Evolutionary conservation across 2,113 vertebrate species (phyloP), one percentile per base, ranked within the genome.

Genomic region (Nibea coibor): DNA sequence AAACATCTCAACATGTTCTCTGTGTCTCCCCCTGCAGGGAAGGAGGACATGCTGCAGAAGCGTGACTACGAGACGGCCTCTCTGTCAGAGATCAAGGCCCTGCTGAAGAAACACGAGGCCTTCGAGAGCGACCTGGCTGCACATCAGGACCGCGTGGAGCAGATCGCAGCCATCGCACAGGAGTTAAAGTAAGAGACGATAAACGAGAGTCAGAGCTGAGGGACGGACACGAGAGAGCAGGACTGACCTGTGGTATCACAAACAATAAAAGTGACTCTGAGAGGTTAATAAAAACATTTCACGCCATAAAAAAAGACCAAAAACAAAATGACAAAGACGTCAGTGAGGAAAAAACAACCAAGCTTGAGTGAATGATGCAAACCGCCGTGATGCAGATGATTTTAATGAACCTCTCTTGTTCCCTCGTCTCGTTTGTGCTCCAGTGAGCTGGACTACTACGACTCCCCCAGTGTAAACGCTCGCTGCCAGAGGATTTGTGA

Each of bases 401-500:
- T 14, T 24, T 56, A 20, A 51, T n/a, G 24, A 42, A 14, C 24
- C 35, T 31, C 20, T 48, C 20, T 48, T 50, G 12, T 75, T 19
- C 42, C 69, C 48, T 73, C 28, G 19, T 80, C 12, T 75, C 35
- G 54, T 87, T n/a, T 74, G 82, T 86, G 28, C 59, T 67, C 1
- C 80, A 99, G 98, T 85, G 98, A 99, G 96, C 93, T 99, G 96
- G 97, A 99, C 92, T 99, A 99, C 90, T 99, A 98, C 0, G 97
- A 99, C 94, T 99, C 98, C 75, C 97, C 97, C 72, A 99, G 95
- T 89, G 98, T 99, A 83, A 99, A 99, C 45, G 95, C 96, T 88
- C 96, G 98, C 88, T 99, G 97, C 94, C 98, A 99, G 94, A 95
- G 95, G 91, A 99, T 99, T 91, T 99, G 98, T 91, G 98, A 99